Conservation (phyloP, 2,797 vertebrate genomes). For the Hemitrygon akajei region DNA sequence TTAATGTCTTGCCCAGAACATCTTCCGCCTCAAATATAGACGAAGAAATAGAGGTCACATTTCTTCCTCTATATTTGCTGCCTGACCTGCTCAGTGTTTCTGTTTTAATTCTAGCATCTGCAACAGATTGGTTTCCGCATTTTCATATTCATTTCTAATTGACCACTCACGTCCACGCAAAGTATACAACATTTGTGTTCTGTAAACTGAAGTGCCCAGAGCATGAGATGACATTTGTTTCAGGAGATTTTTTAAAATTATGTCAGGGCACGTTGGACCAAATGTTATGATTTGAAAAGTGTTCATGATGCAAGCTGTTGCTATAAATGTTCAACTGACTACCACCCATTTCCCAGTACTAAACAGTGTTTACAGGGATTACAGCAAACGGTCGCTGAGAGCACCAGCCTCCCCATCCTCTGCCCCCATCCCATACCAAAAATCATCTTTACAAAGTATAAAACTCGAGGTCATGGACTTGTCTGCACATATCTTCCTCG, state of each 20-base stretch:
- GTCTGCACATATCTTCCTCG: too few species aligned
- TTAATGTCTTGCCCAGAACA: too few species aligned
- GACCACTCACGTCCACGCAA: background rate
- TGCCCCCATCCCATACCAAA: too few species aligned
- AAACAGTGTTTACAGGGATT: background rate
- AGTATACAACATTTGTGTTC: background rate
- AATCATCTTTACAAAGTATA: too few species aligned
- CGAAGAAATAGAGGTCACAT: too few species aligned
- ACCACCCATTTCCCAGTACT: background rate
- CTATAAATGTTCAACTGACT: background rate
- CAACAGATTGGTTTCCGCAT: too few species aligned
- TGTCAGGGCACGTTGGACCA: background rate
- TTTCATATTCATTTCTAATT: background rate
- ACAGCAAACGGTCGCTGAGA: background rate
- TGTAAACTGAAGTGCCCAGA: background rate
- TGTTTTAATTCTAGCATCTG: too few species aligned
- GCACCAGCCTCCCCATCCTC: too few species aligned
- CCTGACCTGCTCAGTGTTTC: too few species aligned
- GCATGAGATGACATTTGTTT: slow-evolving; percentile 15
- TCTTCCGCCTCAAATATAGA: too few species aligned
- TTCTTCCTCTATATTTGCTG: too few species aligned
- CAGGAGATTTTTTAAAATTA: background rate
- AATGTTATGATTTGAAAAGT: background rate
- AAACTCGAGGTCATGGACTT: too few species aligned
- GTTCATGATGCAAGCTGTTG: background rate